Percentiles rank a stretch among this genome's conserved stretches.
phyloP scores from a whole-genome alignment of 2,888 invertebrate species.

The Heliconius hortense region DNA sequence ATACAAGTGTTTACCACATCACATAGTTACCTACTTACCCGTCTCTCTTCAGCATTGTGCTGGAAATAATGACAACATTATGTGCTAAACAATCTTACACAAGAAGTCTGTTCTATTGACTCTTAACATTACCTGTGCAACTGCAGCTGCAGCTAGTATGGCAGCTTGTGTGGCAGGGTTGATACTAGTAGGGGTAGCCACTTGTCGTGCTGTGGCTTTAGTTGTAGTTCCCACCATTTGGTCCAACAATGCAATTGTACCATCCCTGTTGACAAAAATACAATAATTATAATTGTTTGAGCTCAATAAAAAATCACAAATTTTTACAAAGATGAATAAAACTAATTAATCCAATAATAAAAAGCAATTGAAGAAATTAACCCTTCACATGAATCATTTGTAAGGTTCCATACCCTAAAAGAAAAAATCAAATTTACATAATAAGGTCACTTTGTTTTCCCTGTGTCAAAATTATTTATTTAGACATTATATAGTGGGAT shows the following conservation, averaged over 20 bases:
- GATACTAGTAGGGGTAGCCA: constrained; percentile 64
- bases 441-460: no score
- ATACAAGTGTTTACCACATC: neutral
- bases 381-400: no score
- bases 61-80: constrained; percentile 44
- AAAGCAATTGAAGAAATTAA: no score
- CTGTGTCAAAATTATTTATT: no score
- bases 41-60: constrained; percentile 56
- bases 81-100: neutral
- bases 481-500: no score
- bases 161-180: constrained; percentile 80
- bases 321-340: no score
- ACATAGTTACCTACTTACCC: constrained; percentile 49
- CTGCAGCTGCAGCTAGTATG: constrained; percentile 81
- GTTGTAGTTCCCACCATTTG: constrained; percentile 81
- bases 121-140: constrained; percentile 68
- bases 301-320: no score
- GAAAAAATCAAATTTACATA: no score
- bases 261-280: constrained; percentile 59
- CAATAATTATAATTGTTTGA: neutral
- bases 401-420: no score
- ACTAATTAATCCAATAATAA: no score
- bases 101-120: neutral
- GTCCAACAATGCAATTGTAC: constrained; percentile 76
- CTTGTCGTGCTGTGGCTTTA: constrained; percentile 69